These are phyloP conservation scores for Gobiocypris rarus DNA, from an alignment of 2,113 vertebrate genomes.

Conservation along the genomic window DNA sequence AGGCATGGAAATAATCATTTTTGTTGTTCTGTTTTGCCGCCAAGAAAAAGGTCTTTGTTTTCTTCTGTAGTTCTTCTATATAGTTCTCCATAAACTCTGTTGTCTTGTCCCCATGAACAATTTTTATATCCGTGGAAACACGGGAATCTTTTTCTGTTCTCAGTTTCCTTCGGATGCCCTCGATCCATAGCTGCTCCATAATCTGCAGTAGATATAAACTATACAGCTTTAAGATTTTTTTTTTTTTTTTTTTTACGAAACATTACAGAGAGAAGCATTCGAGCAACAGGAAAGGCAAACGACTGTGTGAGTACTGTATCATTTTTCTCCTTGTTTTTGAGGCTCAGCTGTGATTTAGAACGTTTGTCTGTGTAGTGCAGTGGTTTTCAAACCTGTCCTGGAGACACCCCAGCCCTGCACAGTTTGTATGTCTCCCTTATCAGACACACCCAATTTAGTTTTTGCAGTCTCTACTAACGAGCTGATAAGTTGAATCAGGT, in stretches of 20 bases:
- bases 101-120: constrained; percentile 8
- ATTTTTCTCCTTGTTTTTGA: too few relatives aligned
- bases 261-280: constrained; percentile 29
- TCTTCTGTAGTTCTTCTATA: constrained; percentile 25
- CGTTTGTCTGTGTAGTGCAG: too few relatives aligned
- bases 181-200: constrained; percentile 18
- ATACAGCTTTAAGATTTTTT: not conserved
- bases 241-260: constrained; percentile 55
- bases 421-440: too few relatives aligned
- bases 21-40: constrained; percentile 3
- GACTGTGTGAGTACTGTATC: not conserved
- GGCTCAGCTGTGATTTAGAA: too few relatives aligned
- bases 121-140: constrained; percentile 9
- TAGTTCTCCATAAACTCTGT: constrained; percentile 9
- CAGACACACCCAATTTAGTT: too few relatives aligned
- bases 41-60: not conserved
- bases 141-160: not conserved
- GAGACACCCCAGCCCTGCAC: too few relatives aligned
- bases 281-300: too few relatives aligned
- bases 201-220: constrained; percentile 15
- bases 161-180: not conserved
- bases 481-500: too few relatives aligned
- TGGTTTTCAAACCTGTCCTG: too few relatives aligned
- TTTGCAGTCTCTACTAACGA: too few relatives aligned
- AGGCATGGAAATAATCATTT: constrained; percentile 18